Conservation (phyloP, 1,140 invertebrate species). For the Caenorhabditis briggsae region DNA sequence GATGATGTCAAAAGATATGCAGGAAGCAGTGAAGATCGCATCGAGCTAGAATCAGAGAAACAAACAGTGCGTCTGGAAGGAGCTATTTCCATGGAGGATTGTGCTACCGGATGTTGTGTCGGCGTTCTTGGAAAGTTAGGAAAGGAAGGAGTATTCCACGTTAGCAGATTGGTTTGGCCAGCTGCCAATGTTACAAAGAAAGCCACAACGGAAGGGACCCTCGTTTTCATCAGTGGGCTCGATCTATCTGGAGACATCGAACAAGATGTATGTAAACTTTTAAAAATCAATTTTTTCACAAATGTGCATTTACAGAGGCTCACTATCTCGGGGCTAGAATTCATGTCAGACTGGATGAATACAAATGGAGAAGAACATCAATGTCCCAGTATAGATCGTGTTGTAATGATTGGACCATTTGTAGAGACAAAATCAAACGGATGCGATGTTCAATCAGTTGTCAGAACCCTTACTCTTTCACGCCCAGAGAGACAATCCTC, state of each 20-base stretch:
- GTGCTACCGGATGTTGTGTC: conserved; percentile 53
- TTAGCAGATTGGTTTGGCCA: conserved; percentile 18
- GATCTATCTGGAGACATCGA: conserved; percentile 34
- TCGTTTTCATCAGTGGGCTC: conserved; percentile 29
- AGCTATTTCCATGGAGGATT: conserved; percentile 40
- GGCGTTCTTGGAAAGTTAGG: conserved; percentile 48
- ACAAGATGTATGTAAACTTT: conserved; percentile 1
- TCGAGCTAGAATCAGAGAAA: conserved; percentile 24
- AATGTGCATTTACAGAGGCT: conserved; percentile 11
- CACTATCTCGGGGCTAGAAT: conserved; percentile 26
- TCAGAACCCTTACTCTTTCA: conserved; percentile 34
- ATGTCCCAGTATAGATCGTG: conserved; percentile 12
- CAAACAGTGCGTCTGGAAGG: conserved; percentile 26
- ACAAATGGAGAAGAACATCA: neutral
- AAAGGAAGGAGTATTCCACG: conserved; percentile 48
- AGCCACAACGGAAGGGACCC: neutral
- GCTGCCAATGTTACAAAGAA: neutral
- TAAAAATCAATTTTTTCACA: neutral
- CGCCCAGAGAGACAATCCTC: conserved; percentile 27
- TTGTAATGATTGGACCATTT: conserved; percentile 19
- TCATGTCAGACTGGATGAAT: conserved; percentile 33
- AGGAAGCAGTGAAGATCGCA: conserved; percentile 38
- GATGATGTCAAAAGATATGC: conserved; percentile 37
- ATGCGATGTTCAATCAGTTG: conserved; percentile 46
- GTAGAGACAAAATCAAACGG: conserved; percentile 31